These are phyloP conservation scores for Oscheius myriophilus DNA, from an alignment of 2,888 invertebrate species.

Conservation along the genomic window DNA sequence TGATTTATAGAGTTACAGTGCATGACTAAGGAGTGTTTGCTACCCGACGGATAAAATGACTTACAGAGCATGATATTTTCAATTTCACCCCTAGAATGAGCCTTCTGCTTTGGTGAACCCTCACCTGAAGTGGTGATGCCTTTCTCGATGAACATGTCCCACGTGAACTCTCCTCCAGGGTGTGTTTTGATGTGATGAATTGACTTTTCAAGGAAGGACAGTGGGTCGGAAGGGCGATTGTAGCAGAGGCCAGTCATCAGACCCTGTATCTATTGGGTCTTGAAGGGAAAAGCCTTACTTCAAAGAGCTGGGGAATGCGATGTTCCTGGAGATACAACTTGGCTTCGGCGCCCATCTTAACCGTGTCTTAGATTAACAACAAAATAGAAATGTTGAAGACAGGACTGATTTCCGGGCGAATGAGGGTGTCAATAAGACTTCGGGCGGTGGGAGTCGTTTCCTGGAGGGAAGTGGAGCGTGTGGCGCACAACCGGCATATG, in stretches of 20 bases:
- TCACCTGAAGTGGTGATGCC: constrained; percentile 24
- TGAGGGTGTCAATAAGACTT: too few relatives aligned
- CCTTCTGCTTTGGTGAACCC: neutral
- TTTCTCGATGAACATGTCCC: constrained; percentile 54
- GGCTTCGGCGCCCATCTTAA: constrained; percentile 71
- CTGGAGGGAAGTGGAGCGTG: constrained; percentile 19
- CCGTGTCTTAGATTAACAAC: neutral
- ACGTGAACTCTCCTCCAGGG: constrained; percentile 38
- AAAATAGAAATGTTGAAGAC: neutral
- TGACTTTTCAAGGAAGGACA: constrained; percentile 64
- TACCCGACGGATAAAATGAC: too few relatives aligned
- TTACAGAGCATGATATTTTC: too few relatives aligned
- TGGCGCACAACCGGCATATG: neutral
- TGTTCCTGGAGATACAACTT: constrained; percentile 73
- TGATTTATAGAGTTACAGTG: too few relatives aligned
- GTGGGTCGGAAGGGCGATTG: constrained; percentile 73
- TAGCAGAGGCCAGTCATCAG: constrained; percentile 75
- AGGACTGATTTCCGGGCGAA: too few relatives aligned
- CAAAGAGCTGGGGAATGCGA: constrained; percentile 74
- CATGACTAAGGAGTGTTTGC: too few relatives aligned
- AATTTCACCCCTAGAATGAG: too few relatives aligned
- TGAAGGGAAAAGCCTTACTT: constrained; percentile 67
- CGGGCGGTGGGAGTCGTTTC: constrained; percentile 8
- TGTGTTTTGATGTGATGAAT: constrained; percentile 37
- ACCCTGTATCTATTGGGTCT: constrained; percentile 69